A percentile compares a stretch with the other conserved stretches of the same genome.
These are phyloP conservation scores for Drymodes brunneopygia DNA, from an alignment of 2,113 vertebrate species.

Conservation along the genomic window DNA sequence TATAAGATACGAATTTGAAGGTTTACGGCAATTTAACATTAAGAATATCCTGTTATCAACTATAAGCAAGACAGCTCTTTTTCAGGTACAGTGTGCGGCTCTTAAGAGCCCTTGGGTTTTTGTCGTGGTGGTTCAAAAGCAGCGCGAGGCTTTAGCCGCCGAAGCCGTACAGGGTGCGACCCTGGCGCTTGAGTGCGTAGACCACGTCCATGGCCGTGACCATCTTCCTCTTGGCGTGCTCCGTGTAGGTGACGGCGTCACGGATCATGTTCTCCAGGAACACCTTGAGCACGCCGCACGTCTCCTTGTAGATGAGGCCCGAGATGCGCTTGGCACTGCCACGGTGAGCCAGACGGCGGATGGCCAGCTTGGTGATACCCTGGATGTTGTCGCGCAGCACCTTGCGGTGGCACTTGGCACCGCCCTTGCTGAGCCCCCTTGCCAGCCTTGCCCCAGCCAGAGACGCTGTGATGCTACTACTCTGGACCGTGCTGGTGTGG, in stretches of 20 bases:
- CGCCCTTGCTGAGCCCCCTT: conserved; percentile 30
- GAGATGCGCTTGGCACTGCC: conserved; percentile 72
- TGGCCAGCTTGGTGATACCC: conserved; percentile 73
- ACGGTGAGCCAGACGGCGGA: conserved; percentile 50
- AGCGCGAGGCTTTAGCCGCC: fast-evolving
- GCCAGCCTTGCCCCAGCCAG: not conserved
- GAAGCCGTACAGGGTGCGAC: conserved; percentile 69
- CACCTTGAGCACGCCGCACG: conserved; percentile 69
- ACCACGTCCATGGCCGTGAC: conserved; percentile 80
- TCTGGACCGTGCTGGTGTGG: too few species aligned
- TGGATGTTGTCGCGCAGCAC: conserved; percentile 75
- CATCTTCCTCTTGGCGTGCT: conserved; percentile 79
- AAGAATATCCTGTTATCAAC: too few species aligned
- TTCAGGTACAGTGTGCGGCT: too few species aligned
- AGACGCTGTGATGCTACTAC: not conserved
- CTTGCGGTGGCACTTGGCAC: conserved; percentile 72
- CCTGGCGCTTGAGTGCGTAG: conserved; percentile 75
- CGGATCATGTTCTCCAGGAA: conserved; percentile 76
- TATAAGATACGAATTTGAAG: too few species aligned
- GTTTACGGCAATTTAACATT: too few species aligned
- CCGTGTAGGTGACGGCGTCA: conserved; percentile 79
- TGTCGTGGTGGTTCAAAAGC: fast-evolving
- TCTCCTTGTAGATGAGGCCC: conserved; percentile 75
- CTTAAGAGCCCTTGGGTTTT: too few species aligned
- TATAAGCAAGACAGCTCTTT: too few species aligned